Evolutionary conservation across 2,888 invertebrate genomes (phyloP).

Genomic region (Seira sanloemensis): DNA sequence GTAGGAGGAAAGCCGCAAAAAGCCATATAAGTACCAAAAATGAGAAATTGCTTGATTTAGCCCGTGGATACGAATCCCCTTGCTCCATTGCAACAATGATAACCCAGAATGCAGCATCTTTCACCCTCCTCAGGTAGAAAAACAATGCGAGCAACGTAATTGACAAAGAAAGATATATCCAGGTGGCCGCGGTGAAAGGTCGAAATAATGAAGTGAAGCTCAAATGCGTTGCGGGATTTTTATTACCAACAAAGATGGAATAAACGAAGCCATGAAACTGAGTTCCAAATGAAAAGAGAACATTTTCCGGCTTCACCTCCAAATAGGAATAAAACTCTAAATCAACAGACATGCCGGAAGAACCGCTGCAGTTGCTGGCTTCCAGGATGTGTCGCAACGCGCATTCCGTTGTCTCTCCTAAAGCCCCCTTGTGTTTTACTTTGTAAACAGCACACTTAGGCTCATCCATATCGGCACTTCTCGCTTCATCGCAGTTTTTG

Average conservation of each 20-base stretch:
- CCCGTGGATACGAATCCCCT: neutral
- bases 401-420: neutral
- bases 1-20: constrained; percentile 3
- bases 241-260: constrained; percentile 1
- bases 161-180: neutral
- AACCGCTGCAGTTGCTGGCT: constrained; percentile 2
- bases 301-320: neutral
- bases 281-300: neutral
- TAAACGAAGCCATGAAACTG: constrained; percentile 18
- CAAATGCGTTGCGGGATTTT: neutral
- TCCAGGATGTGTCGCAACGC: neutral
- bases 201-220: neutral
- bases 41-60: neutral
- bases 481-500: neutral
- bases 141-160: neutral
- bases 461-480: neutral
- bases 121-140: neutral
- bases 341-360: neutral
- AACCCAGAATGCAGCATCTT: constrained; percentile 2
- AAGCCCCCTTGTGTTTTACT: neutral
- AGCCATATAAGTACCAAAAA: constrained; percentile 6
- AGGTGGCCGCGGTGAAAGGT: neutral
- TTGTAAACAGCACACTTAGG: neutral
- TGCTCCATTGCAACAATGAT: neutral
- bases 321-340: neutral